These are phyloP conservation scores for Pitta sordida DNA, from an alignment of 2,113 vertebrate genomes.

Conservation along the genomic window DNA sequence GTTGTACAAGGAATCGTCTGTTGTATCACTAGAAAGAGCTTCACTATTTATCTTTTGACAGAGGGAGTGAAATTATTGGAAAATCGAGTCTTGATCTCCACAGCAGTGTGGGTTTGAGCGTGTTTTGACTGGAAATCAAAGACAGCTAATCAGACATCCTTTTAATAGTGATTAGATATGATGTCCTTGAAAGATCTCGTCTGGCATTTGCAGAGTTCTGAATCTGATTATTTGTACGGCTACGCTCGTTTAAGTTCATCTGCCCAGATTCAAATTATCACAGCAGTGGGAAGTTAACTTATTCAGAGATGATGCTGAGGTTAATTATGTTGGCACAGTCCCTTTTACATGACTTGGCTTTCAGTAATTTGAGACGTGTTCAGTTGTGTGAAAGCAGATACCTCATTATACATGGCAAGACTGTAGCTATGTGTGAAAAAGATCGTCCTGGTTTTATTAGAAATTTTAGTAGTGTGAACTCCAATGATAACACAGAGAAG, in stretches of 20 bases:
- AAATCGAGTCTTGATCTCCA: neutral
- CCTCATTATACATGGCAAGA: neutral
- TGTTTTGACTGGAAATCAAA: slow-evolving; percentile 49
- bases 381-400: slow-evolving; percentile 3
- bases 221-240: neutral
- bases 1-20: rapidly evolving
- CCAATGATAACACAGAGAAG: neutral
- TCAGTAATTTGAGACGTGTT: neutral
- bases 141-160: neutral
- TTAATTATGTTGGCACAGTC: slow-evolving; percentile 14
- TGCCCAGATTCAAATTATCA: neutral
- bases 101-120: neutral
- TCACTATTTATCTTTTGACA: neutral
- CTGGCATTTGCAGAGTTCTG: neutral
- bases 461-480: neutral
- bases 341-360: neutral
- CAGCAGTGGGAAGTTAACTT: neutral
- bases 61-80: neutral
- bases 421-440: neutral
- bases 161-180: neutral
- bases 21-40: neutral
- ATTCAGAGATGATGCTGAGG: neutral
- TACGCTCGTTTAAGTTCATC: neutral
- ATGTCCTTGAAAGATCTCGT: neutral
- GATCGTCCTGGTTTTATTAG: slow-evolving; percentile 11